Evolutionary conservation across 2,888 invertebrate genomes (phyloP).

Genomic region (Trichogramma dendrolimi): DNA sequence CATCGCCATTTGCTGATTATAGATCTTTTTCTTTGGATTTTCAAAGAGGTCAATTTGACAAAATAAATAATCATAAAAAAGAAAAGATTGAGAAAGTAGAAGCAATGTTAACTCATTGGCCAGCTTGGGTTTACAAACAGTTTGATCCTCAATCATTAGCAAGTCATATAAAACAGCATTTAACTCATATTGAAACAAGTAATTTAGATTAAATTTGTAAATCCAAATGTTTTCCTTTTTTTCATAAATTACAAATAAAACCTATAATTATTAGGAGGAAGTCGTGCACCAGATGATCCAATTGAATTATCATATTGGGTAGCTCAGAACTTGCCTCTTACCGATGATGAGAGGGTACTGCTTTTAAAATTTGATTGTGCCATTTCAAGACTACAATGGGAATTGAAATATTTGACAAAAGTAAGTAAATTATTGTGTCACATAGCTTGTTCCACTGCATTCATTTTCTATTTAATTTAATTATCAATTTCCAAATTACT

Average conservation of each 20-base stretch:
- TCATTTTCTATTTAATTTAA: too few species aligned
- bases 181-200: slow-evolving; percentile 45
- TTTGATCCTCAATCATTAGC: slow-evolving; percentile 57
- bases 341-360: slow-evolving; percentile 60
- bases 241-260: neutral
- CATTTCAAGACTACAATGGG: slow-evolving; percentile 63
- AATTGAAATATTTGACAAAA: slow-evolving; percentile 54
- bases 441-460: too few species aligned
- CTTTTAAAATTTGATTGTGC: slow-evolving; percentile 67
- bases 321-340: slow-evolving; percentile 70
- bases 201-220: slow-evolving; percentile 23
- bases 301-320: slow-evolving; percentile 75
- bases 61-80: slow-evolving; percentile 33
- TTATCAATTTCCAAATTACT: neutral
- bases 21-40: slow-evolving; percentile 43
- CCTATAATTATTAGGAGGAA: slow-evolving; percentile 45
- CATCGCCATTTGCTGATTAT: slow-evolving; percentile 56
- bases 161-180: slow-evolving; percentile 46
- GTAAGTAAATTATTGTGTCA: slow-evolving; percentile 38
- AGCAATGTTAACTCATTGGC: slow-evolving; percentile 62
- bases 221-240: neutral
- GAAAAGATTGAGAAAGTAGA: slow-evolving; percentile 48
- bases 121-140: slow-evolving; percentile 63
- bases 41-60: slow-evolving; percentile 35
- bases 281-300: slow-evolving; percentile 62